Percentiles rank a stretch among this genome's conserved stretches.
These are phyloP conservation scores for Drosophila rubida DNA, from an alignment of 2,888 invertebrate species.

Conservation along the genomic window DNA sequence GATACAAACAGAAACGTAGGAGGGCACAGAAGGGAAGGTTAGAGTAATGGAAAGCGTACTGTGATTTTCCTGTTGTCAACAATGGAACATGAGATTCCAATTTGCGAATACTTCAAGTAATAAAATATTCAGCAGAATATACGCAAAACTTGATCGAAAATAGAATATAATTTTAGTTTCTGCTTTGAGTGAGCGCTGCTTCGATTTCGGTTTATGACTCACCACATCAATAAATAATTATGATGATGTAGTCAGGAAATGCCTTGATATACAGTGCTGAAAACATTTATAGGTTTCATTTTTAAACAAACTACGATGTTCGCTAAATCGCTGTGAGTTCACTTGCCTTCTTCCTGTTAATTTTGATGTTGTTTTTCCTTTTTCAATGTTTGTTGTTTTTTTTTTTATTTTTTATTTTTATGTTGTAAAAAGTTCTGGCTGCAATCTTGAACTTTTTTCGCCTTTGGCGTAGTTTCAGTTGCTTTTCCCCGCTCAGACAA, in stretches of 20 bases:
- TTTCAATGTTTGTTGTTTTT: background rate
- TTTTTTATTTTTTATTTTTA: slow-evolving; percentile 2
- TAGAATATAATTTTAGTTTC: background rate
- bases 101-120: background rate
- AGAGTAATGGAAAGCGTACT: slow-evolving; percentile 9
- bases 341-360: slow-evolving; percentile 14
- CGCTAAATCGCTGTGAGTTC: background rate
- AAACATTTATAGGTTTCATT: background rate
- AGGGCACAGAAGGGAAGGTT: background rate
- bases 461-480: slow-evolving; percentile 35
- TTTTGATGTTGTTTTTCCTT: slow-evolving; percentile 19
- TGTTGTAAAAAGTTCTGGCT: slow-evolving; percentile 48
- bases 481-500: slow-evolving; percentile 23
- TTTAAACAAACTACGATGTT: background rate
- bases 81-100: slow-evolving; percentile 1
- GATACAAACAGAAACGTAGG: background rate
- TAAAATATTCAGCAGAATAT: slow-evolving; percentile 1
- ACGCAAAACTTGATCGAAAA: background rate
- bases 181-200: background rate
- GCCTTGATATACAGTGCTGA: background rate
- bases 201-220: background rate
- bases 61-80: background rate
- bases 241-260: background rate
- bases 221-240: background rate
- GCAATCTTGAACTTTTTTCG: slow-evolving; percentile 62